A percentile compares a stretch with the other conserved stretches of the same genome.
Evolutionary conservation across 2,797 vertebrate genomes (phyloP).

Genomic region (Hylomyscus alleni): DNA sequence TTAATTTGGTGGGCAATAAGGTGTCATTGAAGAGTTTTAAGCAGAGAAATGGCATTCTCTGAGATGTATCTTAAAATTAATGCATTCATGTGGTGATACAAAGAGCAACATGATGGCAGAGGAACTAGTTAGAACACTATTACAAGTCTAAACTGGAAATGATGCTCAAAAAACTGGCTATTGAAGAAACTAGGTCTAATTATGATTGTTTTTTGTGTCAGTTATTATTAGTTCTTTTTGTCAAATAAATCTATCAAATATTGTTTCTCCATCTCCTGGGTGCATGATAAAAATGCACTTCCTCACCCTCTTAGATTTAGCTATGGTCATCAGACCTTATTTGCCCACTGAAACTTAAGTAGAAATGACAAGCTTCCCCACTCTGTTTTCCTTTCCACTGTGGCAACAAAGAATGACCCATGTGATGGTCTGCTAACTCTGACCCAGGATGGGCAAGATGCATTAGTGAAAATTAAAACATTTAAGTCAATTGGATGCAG

Average conservation of each 20-base stretch:
- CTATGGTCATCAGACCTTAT: background rate
- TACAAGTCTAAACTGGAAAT: conserved; percentile 45
- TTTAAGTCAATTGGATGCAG: background rate
- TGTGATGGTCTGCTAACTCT: background rate
- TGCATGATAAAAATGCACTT: background rate
- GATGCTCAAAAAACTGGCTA: background rate
- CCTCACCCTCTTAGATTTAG: background rate
- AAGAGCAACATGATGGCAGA: conserved; percentile 31
- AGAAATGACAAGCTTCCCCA: background rate
- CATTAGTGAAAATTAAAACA: conserved; percentile 33
- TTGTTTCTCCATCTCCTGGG: background rate
- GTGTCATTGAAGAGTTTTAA: conserved; percentile 60
- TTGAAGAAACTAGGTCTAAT: conserved; percentile 10
- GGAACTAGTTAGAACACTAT: conserved; percentile 57
- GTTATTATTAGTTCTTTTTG: conserved; percentile 32
- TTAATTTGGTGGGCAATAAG: conserved; percentile 63
- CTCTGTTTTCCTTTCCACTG: background rate
- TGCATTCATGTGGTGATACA: background rate
- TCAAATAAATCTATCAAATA: background rate
- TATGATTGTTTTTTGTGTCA: background rate
- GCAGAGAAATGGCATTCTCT: conserved; percentile 32
- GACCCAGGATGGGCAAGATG: background rate
- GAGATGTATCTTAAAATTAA: background rate
- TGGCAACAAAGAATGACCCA: background rate
- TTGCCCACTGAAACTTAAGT: background rate